Evolutionary conservation across 1,140 invertebrate genomes (phyloP), one percentile per base, ranked within the genome.

Genomic region (Bombus picipes): DNA sequence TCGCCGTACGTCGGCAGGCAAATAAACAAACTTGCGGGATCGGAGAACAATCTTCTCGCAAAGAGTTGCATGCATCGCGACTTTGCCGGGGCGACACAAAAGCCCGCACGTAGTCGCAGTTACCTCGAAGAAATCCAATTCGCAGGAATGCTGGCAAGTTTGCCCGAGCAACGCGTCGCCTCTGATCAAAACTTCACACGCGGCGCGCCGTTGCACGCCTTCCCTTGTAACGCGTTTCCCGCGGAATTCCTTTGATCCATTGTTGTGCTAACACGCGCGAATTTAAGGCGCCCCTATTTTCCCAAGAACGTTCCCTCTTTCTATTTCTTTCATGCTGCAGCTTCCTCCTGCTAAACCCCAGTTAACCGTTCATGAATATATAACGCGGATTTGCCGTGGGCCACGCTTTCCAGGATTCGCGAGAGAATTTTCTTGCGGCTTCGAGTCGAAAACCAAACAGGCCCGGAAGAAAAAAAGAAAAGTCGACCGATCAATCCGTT

Each of bases 251-350:
- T 81, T 86, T 81, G 70, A 81, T 43, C 70, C 53, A 81, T 86
- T 81, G 84, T 81, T 81, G 71, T 37, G 41, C 57, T 68, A 86
- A 86, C 84, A 41, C 79, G 59, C 71, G 71, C 71, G 71, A 83
- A 72, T 83, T 87, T 87, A 77, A 71, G 34, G 22, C 73, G 65
- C 41, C 80, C 47, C 72, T 71, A 32, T 86, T 71, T 53, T 53
- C n/a, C 59, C 47, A 25, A 32, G 3, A n/a, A 57, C 41, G 22
- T 41, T 78, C 25, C 62, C 47, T 6, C 15, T 13, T 13, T 28
- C 82, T 25, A 4, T 81, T 66, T 80, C 57, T 81, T 71, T 75
- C 22, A 0, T 2, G 8, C 3, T 6, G 43, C 65, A 12, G 43
- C 47, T 59, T 41, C 37, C 37, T 32, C 37, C n/a, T 47, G 28